phyloP scores from a whole-genome alignment of 2,888 invertebrate species.

The Nasonia oneida region DNA sequence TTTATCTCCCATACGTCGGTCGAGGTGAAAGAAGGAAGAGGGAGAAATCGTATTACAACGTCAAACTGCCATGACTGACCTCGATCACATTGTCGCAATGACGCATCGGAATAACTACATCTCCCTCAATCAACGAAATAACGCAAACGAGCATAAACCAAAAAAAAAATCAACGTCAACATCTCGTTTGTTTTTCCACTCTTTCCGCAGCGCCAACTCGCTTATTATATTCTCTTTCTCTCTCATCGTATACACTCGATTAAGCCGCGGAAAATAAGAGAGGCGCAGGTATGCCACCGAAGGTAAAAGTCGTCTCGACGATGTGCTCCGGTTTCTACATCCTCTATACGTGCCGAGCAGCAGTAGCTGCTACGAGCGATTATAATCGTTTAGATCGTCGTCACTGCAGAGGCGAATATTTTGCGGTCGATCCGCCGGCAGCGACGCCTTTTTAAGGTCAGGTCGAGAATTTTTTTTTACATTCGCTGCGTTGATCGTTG shows the following conservation, averaged over 20 bases:
- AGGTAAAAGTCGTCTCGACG: constrained; percentile 61
- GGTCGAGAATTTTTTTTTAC: neutral
- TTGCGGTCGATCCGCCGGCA: constrained; percentile 23
- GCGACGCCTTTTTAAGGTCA: constrained; percentile 36
- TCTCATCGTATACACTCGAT: no score
- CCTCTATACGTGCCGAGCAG: constrained; percentile 31
- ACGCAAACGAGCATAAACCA: neutral
- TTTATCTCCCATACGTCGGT: neutral
- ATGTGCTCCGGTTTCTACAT: constrained; percentile 59
- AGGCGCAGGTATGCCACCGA: constrained; percentile 34
- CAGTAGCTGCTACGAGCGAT: neutral
- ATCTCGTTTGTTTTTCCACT: neutral
- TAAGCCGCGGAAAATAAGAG: neutral
- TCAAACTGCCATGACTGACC: constrained; percentile 52
- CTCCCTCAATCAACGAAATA: neutral
- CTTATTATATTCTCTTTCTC: neutral
- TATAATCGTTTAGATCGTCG: neutral
- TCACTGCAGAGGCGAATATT: neutral
- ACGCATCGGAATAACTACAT: constrained; percentile 24
- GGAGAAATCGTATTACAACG: constrained; percentile 46
- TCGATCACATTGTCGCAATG: constrained; percentile 45
- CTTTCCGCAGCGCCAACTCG: neutral
- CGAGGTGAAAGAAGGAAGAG: constrained; percentile 37
- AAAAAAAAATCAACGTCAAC: no score
- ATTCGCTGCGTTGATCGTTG: neutral